phyloP scores from a whole-genome alignment of 2,113 vertebrate species.

The Eulemur rufifrons region DNA sequence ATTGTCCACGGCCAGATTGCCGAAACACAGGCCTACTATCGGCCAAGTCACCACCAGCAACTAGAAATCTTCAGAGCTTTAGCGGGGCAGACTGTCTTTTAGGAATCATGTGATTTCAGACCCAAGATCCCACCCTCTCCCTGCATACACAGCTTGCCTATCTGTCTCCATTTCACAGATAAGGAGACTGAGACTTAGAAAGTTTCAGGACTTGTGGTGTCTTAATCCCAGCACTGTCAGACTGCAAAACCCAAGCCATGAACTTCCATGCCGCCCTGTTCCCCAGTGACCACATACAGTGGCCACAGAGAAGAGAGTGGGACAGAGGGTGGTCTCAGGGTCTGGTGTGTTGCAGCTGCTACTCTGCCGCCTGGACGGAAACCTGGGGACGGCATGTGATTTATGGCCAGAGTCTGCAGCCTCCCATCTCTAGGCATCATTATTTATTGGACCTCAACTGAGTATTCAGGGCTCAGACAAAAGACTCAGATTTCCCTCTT shows the following conservation, averaged over 20 bases:
- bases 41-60: not conserved
- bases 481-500: not conserved
- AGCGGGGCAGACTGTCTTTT: not conserved
- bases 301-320: not conserved
- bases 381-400: no score
- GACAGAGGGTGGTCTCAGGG: not conserved
- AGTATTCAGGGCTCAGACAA: not conserved
- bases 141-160: not conserved
- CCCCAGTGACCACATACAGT: not conserved
- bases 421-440: not conserved
- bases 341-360: not conserved
- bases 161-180: not conserved
- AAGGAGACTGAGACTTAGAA: not conserved
- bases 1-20: not conserved
- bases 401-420: not conserved
- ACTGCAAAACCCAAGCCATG: not conserved
- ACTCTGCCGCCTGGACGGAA: accelerated
- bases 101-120: not conserved
- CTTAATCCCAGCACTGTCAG: not conserved
- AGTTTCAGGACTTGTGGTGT: not conserved
- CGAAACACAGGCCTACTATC: not conserved
- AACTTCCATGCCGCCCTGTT: not conserved
- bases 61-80: not conserved
- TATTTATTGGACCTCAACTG: not conserved
- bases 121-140: not conserved